phyloP scores from a whole-genome alignment of 2,113 vertebrate species.

The Scomber colias region DNA sequence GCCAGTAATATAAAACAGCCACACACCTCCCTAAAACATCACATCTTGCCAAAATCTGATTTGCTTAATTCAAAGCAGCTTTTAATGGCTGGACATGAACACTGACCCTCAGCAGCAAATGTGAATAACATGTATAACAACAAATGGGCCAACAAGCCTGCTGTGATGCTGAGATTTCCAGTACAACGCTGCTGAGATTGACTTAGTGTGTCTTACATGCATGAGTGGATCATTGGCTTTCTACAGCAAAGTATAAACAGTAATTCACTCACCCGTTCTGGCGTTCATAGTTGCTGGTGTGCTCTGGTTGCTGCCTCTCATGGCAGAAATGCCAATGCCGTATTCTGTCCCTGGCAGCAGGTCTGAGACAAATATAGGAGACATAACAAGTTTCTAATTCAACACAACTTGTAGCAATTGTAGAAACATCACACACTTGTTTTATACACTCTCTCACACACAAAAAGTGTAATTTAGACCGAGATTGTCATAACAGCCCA shows the following conservation, averaged over 20 bases:
- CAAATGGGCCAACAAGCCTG: not conserved
- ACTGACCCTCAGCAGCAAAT: conserved; percentile 8
- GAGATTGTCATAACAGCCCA: conserved; percentile 32
- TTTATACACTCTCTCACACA: conserved; percentile 7
- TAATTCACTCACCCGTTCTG: conserved; percentile 90
- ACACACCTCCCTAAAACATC: not conserved
- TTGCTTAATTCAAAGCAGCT: conserved; percentile 39
- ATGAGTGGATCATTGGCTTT: conserved; percentile 12
- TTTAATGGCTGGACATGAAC: conserved; percentile 23
- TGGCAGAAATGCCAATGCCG: conserved; percentile 93
- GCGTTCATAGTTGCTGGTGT: conserved; percentile 97
- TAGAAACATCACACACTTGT: not conserved
- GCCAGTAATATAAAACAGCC: conserved; percentile 26
- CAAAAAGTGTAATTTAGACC: conserved; percentile 23
- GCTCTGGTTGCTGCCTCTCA: conserved; percentile 92
- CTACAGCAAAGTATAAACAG: not conserved
- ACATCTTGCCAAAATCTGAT: conserved; percentile 30
- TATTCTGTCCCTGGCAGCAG: conserved; percentile 97
- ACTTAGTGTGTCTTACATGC: conserved; percentile 20
- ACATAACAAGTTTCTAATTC: not conserved
- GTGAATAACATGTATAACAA: conserved; percentile 12
- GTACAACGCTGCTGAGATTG: not conserved
- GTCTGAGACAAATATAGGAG: conserved; percentile 80
- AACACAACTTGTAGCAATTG: conserved; percentile 4
- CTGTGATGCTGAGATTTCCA: conserved; percentile 11